Base-by-base conservation (phyloP, 2,797 vertebrate species). In the Pseudomugil tenellus region DNA sequence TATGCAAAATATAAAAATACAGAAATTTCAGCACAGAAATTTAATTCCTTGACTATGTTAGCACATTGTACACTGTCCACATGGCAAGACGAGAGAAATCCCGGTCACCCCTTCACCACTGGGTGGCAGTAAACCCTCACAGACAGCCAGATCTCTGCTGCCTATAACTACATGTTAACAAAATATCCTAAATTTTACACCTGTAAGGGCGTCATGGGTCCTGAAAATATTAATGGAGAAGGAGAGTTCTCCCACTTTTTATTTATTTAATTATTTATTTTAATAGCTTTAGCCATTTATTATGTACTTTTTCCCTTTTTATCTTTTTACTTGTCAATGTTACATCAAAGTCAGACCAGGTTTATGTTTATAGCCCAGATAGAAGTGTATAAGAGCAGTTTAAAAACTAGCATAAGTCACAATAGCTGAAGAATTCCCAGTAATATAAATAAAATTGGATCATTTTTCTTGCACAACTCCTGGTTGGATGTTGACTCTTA, bases 121-220 rank as follows among this genome's bases (percentile, higher is more conserved):
- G 1, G 84, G 16, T 73, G 87, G 84, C 83, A 58, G 11, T 80
- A 32, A 25, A 68, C 7, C 34, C 53, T 16, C 34, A 54, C 63
- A 63, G 29, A 56, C 12, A 56, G 25, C 54, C 12, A 56, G 25
- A 14, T 37, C 34, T 19, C 19, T 29, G 48, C 46, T 25, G 9
- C 6, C n/a, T 21, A 10, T 46, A 12, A 31, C 29, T 31, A 3
- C 1, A 14, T 34, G 31, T 19, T 23, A n/a, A 9, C 8, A 7
- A 23, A 49, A 25, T 49, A 13, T 23, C 21, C 1, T 8, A 8
- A n/a, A 2, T 8, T 43, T 43, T n/a, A 43, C 7, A 43, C 2
- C 17, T 43, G 17, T 43, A n/a, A 19, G 2, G 2, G 41, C 7
- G 41, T 8, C 41, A 21, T 46, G 16, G n/a, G 41, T n/a, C 41